These are phyloP conservation scores for Teinopalpus imperialis DNA, from an alignment of 2,888 invertebrate species.

Conservation along the genomic window DNA sequence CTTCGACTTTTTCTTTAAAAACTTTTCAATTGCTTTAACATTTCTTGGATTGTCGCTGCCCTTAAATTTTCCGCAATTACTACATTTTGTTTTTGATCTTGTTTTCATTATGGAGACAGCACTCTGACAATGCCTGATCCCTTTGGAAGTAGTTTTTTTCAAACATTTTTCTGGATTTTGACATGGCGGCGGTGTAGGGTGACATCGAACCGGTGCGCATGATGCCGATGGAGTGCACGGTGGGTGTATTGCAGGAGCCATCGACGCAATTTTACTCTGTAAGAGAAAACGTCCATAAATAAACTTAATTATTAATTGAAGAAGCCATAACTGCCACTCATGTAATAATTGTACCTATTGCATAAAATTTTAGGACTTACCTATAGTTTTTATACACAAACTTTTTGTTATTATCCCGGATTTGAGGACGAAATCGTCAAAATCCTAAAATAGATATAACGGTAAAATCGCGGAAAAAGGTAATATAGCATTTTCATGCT, in stretches of 20 bases:
- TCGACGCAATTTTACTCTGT: conserved; percentile 30
- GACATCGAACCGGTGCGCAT: conserved; percentile 61
- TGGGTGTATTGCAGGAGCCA: conserved; percentile 64
- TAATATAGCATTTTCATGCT: conserved; percentile 25
- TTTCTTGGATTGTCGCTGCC: conserved; percentile 39
- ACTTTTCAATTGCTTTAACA: conserved; percentile 43
- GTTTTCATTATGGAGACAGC: conserved; percentile 67
- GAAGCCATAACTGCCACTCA: conserved; percentile 50
- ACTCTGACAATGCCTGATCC: conserved; percentile 57
- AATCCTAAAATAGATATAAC: conserved; percentile 21
- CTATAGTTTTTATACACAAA: conserved; percentile 26
- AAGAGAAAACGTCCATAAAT: conserved; percentile 10
- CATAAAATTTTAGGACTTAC: conserved; percentile 33
- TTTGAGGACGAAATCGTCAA: conserved; percentile 3
- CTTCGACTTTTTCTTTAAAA: conserved; percentile 53
- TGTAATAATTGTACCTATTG: conserved; percentile 15
- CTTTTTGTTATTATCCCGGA: conserved; percentile 15
- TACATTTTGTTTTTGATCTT: conserved; percentile 51
- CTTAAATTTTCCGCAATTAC: conserved; percentile 49
- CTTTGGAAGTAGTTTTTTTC: conserved; percentile 50
- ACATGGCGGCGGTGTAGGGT: conserved; percentile 64
- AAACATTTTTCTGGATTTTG: conserved; percentile 62
- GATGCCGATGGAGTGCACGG: conserved; percentile 68
- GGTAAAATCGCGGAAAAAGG: conserved; percentile 38
- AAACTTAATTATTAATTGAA: conserved; percentile 24